Evolutionary conservation across 2,797 vertebrate species (phyloP).

Genomic region (Sorex maritimensis): DNA sequence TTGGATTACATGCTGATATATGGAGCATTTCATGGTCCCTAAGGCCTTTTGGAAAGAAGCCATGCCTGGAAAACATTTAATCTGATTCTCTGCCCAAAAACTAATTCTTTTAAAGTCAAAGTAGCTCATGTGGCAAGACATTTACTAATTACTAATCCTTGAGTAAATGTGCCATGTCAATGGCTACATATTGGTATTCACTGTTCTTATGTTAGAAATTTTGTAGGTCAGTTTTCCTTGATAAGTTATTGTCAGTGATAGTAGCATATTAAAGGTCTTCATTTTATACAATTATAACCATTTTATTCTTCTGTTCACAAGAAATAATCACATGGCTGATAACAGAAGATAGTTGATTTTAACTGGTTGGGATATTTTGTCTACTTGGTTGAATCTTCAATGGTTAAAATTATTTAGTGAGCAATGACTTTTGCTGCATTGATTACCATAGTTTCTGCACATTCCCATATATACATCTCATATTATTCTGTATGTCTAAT

Average conservation of each 20-base stretch:
- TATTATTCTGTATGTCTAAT: neutral
- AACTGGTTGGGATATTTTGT: neutral
- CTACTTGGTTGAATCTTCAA: neutral
- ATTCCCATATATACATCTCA: neutral
- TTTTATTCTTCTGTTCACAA: neutral
- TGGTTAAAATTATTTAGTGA: neutral
- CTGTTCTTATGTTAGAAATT: neutral
- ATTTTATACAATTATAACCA: neutral
- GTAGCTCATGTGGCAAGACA: neutral
- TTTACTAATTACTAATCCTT: neutral
- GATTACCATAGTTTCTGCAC: neutral
- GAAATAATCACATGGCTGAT: neutral
- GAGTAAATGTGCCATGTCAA: neutral
- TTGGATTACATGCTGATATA: neutral
- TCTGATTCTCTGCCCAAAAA: neutral
- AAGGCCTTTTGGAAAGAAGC: neutral
- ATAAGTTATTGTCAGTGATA: neutral
- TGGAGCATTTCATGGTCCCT: neutral
- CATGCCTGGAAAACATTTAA: neutral
- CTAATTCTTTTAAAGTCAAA: neutral
- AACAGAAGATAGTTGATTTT: neutral
- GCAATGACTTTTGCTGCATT: neutral
- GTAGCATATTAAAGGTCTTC: neutral
- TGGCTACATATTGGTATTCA: neutral
- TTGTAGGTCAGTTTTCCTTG: neutral